Conservation (phyloP, 2,888 invertebrate species). For the Brenthis hecate region DNA sequence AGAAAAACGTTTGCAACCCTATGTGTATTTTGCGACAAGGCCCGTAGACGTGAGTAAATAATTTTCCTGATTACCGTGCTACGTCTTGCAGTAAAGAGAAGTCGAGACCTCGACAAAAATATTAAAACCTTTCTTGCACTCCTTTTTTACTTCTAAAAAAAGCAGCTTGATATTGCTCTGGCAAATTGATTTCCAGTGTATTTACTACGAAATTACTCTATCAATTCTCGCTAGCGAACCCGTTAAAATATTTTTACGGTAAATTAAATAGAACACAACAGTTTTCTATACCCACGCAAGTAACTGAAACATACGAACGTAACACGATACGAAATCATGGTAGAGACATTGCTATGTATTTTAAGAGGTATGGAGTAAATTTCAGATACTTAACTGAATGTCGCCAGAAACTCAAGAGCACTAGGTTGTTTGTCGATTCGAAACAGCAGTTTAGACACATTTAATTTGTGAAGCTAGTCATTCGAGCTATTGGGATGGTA, state of each 20-base stretch:
- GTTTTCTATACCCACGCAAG: background rate
- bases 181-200: slow-evolving; percentile 67
- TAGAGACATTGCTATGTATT: slow-evolving; percentile 50
- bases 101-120: slow-evolving; percentile 67
- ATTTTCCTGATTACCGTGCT: slow-evolving; percentile 79
- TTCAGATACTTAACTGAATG: slow-evolving; percentile 41
- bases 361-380: slow-evolving; percentile 51
- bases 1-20: slow-evolving; percentile 50
- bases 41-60: slow-evolving; percentile 79
- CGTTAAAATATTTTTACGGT: background rate
- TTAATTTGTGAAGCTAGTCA: slow-evolving; percentile 33
- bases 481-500: no score
- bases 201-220: background rate
- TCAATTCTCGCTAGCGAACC: slow-evolving; percentile 5
- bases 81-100: slow-evolving; percentile 59
- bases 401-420: slow-evolving; percentile 20
- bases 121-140: slow-evolving; percentile 61
- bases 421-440: slow-evolving; percentile 31
- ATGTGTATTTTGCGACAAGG: slow-evolving; percentile 54
- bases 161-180: slow-evolving; percentile 55
- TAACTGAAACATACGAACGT: background rate
- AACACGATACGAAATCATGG: background rate
- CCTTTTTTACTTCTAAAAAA: slow-evolving; percentile 49
- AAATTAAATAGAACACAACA: no score
- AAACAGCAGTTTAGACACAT: slow-evolving; percentile 21